Conservation (phyloP, 2,888 invertebrate genomes). For the Drosophila lutescens region DNA sequence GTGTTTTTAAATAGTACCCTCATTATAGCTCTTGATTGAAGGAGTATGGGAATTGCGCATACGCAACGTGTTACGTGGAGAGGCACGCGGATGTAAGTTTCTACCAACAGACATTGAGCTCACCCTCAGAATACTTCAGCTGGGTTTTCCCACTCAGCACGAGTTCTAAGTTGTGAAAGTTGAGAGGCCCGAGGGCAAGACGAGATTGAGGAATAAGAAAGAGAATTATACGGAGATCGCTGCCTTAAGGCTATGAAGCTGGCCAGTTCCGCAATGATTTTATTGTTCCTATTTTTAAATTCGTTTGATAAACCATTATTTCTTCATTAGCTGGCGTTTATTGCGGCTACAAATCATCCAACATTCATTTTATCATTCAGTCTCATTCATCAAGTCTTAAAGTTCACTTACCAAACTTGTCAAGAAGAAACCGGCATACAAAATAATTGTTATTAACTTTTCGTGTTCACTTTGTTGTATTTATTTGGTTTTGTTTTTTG, state of each 20-base stretch:
- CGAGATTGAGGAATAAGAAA: slow-evolving; percentile 2
- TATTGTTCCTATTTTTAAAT: slow-evolving; percentile 12
- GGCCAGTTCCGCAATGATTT: slow-evolving; percentile 37
- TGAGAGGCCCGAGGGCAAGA: slow-evolving; percentile 41
- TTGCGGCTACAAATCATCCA: slow-evolving; percentile 1
- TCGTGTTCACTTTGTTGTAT: slow-evolving; percentile 3
- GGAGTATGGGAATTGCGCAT: slow-evolving; percentile 51
- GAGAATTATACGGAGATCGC: slow-evolving; percentile 15
- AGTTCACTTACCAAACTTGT: slow-evolving; percentile 77
- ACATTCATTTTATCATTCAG: slow-evolving; percentile 8
- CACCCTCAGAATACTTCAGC: slow-evolving; percentile 9
- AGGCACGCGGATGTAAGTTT: slow-evolving; percentile 61
- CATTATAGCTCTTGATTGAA: slow-evolving; percentile 6
- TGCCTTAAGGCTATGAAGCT: slow-evolving; percentile 18
- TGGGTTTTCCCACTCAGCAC: slow-evolving; percentile 54
- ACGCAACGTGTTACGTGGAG: slow-evolving; percentile 43
- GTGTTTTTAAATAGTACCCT: neutral
- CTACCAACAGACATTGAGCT: slow-evolving; percentile 9
- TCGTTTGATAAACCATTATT: slow-evolving; percentile 9
- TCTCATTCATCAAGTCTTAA: slow-evolving; percentile 40
- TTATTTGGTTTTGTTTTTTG: slow-evolving; percentile 7
- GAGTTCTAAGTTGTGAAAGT: slow-evolving; percentile 70
- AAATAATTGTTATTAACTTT: slow-evolving; percentile 37
- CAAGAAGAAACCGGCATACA: slow-evolving; percentile 67
- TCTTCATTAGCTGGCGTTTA: slow-evolving; percentile 11